Base-by-base conservation (phyloP, 2,797 vertebrate species). In the Gastrophryne carolinensis region DNA sequence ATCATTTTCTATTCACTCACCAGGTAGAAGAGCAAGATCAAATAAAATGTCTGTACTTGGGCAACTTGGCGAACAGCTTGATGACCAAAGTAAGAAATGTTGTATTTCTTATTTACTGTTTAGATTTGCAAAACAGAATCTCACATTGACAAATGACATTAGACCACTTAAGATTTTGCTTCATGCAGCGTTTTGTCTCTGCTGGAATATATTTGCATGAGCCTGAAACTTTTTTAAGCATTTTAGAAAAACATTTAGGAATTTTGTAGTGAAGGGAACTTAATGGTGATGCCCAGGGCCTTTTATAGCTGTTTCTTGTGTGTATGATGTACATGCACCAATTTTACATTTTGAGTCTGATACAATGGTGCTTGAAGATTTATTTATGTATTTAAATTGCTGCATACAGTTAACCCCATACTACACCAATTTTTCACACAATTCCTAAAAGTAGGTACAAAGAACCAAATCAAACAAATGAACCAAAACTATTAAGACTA, bases 11-110 rank as follows among this genome's bases (percentile, higher is more conserved):
- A 62, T 76, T 69, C 35, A 32, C 54, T 62, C 73, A 69, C 56
- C 65, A 76, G 65, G 73, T 76, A 62, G 54, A 76, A 76, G 54
- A 75, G 49, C 64, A 53, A 58, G 61, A 76, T 62, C 64, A 62
- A 62, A 69, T 69, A 53, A 69, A 76, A 60, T 37, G 54, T 62
- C 56, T 76, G 39, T 19, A 69, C 62, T 76, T 69, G 57, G 30
- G 62, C 56, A 47, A 29, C 65, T 53, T 50, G 17, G 65, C 41
- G 37, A 76, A 69, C 54, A 69, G 47, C 32, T 34, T 62, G 47
- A 50, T 54, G 73, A 76, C 73, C 57, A 67, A 69, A 69, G 62
- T 41, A 76, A 50, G 4, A 41, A 69, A 62, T 44, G 23, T 35
- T 61, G 60, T 53, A 61, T 30, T 52, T 67, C n/a, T 75, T 61